These are phyloP conservation scores for Apistogramma diplotaenia DNA, from an alignment of 2,113 vertebrate genomes.

Conservation along the genomic window DNA sequence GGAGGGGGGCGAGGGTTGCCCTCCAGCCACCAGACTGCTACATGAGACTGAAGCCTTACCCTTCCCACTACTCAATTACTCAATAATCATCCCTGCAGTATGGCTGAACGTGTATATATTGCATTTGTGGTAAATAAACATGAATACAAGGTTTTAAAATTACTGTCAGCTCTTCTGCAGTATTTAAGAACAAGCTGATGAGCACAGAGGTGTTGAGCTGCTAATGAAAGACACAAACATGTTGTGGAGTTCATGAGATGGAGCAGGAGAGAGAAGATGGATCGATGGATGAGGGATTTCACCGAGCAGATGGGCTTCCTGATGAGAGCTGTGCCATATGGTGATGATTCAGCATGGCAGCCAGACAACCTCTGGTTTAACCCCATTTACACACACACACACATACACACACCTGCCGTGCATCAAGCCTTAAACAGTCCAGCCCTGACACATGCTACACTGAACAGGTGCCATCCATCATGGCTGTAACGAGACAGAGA, in stretches of 20 bases:
- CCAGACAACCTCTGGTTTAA: constrained; percentile 31
- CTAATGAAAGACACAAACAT: background rate
- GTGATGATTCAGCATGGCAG: constrained; percentile 47
- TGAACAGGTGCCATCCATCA: constrained; percentile 44
- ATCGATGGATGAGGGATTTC: background rate
- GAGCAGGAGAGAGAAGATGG: background rate
- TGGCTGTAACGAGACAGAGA: constrained; percentile 24
- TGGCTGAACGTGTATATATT: too few species aligned
- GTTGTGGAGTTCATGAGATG: background rate
- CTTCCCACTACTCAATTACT: too few species aligned
- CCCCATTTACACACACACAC: background rate
- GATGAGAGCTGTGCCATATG: constrained; percentile 40
- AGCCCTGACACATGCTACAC: constrained; percentile 41
- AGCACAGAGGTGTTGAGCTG: background rate
- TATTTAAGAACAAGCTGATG: background rate
- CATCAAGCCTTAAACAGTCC: background rate
- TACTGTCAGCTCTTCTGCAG: background rate
- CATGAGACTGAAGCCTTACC: too few species aligned
- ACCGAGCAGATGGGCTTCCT: constrained; percentile 23
- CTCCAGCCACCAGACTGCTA: too few species aligned
- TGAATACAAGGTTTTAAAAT: background rate
- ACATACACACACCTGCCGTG: background rate
- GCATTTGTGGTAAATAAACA: background rate
- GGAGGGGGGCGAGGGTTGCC: too few species aligned
- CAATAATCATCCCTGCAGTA: too few species aligned